Evolutionary conservation across 2,888 invertebrate species (phyloP), one percentile per base, ranked within the genome.

Genomic region (Aphrophora alni): DNA sequence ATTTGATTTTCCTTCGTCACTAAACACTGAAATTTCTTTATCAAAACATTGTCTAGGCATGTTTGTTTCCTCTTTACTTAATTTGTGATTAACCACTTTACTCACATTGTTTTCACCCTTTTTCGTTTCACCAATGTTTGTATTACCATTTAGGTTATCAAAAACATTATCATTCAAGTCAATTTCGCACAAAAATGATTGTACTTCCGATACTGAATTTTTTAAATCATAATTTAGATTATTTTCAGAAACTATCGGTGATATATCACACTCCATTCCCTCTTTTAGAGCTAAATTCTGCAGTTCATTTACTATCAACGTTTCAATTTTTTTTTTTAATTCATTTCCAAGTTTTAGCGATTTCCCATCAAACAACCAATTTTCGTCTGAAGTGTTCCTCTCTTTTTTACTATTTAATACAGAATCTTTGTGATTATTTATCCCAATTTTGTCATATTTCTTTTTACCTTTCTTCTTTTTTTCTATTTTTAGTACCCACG

Each of bases 241-340:
- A 27, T 28, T 74, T 1, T 73, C n/a, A 3, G 33, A 73, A 7
- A 38, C 25, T 10, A 74, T 28, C 1, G 78, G 59, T 7, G 68
- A 38, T 7, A 74, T 69, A 38, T 79, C 78, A 79, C 78, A 79
- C 27, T 79, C 74, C 78, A 79, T 74, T 0, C 78, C 78, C 25
- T 79, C 78, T 74, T 79, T 79, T 14, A 79, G 51, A 17, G 78
- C 74, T 25, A 79, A 51, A 68, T 79, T 79, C 21, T 79, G 73
- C 25, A 79, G 25, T 51, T 79, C 78, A 24, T 79, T 79, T 5
- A 79, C 59, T 68, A 79, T 79, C 10, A 79, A 59, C 28, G 33
- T 33, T 79, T 79, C 78, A 68, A 79, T 79, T 51, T 74, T 79
- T 21, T n/a, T 26, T 25, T 74, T 79, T 0, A 74, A 59, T 21